phyloP scores from a whole-genome alignment of 2,113 vertebrate genomes.

The Urocitellus parryii region DNA sequence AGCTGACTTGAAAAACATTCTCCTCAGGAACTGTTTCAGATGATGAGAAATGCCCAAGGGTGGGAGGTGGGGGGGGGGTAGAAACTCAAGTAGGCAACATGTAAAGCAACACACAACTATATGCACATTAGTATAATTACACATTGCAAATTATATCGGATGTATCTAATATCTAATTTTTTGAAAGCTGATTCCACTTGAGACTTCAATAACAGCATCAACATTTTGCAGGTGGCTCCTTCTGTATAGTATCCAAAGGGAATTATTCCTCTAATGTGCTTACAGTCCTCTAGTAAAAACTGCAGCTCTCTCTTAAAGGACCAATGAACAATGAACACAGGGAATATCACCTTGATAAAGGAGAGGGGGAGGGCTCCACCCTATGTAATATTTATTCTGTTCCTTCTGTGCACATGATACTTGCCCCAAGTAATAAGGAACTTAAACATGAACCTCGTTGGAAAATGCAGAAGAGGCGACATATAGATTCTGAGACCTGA shows the following conservation, averaged over 20 bases:
- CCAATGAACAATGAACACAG: constrained; percentile 32
- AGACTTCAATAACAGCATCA: constrained; percentile 77
- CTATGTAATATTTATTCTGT: constrained; percentile 5
- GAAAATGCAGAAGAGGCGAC: neutral
- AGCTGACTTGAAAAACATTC: constrained; percentile 65
- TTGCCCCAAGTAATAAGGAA: constrained; percentile 52
- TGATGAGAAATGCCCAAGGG: neutral
- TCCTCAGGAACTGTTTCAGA: constrained; percentile 70
- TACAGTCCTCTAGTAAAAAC: constrained; percentile 14
- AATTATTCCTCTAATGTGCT: constrained; percentile 71
- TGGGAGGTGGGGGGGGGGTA: too few species aligned
- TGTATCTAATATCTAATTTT: constrained; percentile 84
- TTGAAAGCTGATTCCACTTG: constrained; percentile 80
- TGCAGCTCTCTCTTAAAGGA: constrained; percentile 68
- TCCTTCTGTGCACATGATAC: neutral
- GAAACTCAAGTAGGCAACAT: constrained; percentile 76
- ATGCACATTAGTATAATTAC: constrained; percentile 80
- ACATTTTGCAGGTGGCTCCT: constrained; percentile 84
- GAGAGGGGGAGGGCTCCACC: neutral
- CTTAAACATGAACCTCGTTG: neutral
- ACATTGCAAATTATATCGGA: constrained; percentile 83
- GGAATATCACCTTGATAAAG: constrained; percentile 66
- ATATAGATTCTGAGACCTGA: neutral
- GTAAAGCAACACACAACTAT: constrained; percentile 70
- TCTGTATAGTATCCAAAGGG: constrained; percentile 66